Evolutionary conservation across 1,140 invertebrate genomes (phyloP), one percentile per base, ranked within the genome.

Genomic region (Paralvinella palmiformis): DNA sequence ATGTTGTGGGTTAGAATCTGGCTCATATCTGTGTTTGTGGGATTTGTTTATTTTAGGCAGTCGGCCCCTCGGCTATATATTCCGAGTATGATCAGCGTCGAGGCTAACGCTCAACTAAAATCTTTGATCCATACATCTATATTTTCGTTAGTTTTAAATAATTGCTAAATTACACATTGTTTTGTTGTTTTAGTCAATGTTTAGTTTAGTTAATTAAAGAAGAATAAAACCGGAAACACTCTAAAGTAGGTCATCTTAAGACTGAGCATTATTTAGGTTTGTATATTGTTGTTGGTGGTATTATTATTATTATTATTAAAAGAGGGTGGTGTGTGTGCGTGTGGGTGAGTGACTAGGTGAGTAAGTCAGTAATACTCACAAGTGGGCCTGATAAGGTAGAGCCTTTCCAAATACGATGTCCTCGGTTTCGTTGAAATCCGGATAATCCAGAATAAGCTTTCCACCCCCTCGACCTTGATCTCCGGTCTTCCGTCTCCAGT

Each of bases 321-420:
- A 10, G 10, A 13, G 37, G 37, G n/a, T 10, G 10, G 10, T 41
- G 10, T n/a, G n/a, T 10, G 37, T 41, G 37, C 10, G n/a, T 13
- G 37, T n/a, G 10, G 37, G 37, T 41, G 37, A 41, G 37, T 41
- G 37, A 41, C 37, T 41, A 13, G 10, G 10, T 41, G 37, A 10
- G 10, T 41, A 10, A 41, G 37, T 41, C 10, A 41, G 37, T n/a
- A n/a, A n/a, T n/a, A n/a, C n/a, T n/a, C n/a, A n/a, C 61, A 45
- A 63, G 44, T 63, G 35, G 4, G 36, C 45, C 4, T n/a, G n/a
- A 24, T 63, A 63, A 4, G 44, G 61, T 1, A 17, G 17, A 5
- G 45, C 24, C 29, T 56, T 15, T 20, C 35, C 44, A 37, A 64
- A 64, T 10, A n/a, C 32, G 20, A 64, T 64, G 36, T 64, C 62